phyloP scores from a whole-genome alignment of 2,797 vertebrate species.

The Pseudochaenichthys georgianus region DNA sequence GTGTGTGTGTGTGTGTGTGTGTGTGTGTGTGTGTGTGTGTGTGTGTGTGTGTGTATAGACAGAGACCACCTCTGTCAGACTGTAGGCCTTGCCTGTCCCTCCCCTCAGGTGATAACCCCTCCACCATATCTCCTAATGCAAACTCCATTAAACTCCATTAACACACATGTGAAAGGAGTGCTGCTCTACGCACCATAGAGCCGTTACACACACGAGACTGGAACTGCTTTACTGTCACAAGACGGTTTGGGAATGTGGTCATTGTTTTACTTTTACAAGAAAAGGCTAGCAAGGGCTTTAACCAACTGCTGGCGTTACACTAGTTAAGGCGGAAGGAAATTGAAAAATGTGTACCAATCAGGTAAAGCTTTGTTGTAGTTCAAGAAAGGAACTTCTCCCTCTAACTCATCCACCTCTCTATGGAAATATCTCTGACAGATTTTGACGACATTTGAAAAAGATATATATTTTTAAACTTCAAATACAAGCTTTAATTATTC shows the following conservation, averaged over 20 bases:
- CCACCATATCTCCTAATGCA: constrained; percentile 69
- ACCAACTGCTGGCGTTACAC: constrained; percentile 47
- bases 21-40: too few relatives aligned
- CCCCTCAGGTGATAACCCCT: constrained; percentile 64
- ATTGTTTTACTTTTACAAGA: constrained; percentile 59
- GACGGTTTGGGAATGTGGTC: constrained; percentile 38
- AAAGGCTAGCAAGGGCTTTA: constrained; percentile 32
- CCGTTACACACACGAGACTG: constrained; percentile 38
- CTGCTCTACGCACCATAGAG: constrained; percentile 70
- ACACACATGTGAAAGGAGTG: constrained; percentile 70
- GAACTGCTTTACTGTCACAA: constrained; percentile 51
- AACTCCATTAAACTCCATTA: constrained; percentile 76
- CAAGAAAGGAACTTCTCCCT: too few relatives aligned
- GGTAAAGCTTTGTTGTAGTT: too few relatives aligned
- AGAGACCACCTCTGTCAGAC: constrained; percentile 60
- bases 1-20: neutral
- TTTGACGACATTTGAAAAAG: neutral
- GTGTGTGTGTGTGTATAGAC: neutral
- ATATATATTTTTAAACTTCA: neutral
- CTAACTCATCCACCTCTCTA: too few relatives aligned
- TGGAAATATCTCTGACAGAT: neutral
- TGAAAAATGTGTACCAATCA: too few relatives aligned
- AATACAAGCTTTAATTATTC: neutral
- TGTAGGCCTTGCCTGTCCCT: constrained; percentile 1
- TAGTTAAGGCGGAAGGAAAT: neutral